Base-by-base conservation (phyloP, 2,888 invertebrate species). In the Alviniconcha strummeri region DNA sequence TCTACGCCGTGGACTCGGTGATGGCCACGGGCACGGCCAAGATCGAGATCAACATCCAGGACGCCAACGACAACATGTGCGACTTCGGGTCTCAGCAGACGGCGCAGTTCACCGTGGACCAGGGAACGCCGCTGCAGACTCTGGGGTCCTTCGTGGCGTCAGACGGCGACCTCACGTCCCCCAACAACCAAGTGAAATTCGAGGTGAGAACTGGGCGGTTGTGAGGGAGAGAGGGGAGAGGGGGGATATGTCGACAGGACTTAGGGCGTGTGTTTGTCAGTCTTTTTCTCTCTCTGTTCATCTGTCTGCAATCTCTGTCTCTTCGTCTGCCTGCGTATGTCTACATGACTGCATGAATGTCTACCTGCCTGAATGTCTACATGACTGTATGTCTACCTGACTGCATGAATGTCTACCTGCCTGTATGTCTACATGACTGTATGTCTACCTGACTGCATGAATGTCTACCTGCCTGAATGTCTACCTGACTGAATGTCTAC, bases 61-160 rank as follows among this genome's bases (percentile, higher is more conserved):
- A 88, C 71, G 83, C 56, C 55, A 88, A 88, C 75, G 88, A 88
- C 81, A 86, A 87, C 83, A 83, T 84, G 4, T 86, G 86, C 71
- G 36, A 74, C 9, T 86, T 86, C 71, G 82, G 84, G 4, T 15
- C 74, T 1, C 57, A 19, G 19, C 75, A 78, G 75, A 64, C 81
- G 0, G 67, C 79, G 3, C 72, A 84, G 15, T 84, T 85, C 83
- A 79, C 52, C n/a, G 72, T 84, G 7, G 57, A 84, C 72, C 85
- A 85, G 57, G 80, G 81, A 54, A 83, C 84, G 0, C 13, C 55
- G 0, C 83, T 85, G 7, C 83, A 85, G 54, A 85, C 72, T 52
- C 69, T 85, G 8, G 85, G 84, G 0, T 77, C 71, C 3, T 79
- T 86, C 13, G 52, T 64, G 9, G 86, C 84, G 19, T 82, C 67